A percentile compares a stretch with the other conserved stretches of the same genome.
Conservation (phyloP, 2,797 vertebrate species). For the Chanos chanos region DNA sequence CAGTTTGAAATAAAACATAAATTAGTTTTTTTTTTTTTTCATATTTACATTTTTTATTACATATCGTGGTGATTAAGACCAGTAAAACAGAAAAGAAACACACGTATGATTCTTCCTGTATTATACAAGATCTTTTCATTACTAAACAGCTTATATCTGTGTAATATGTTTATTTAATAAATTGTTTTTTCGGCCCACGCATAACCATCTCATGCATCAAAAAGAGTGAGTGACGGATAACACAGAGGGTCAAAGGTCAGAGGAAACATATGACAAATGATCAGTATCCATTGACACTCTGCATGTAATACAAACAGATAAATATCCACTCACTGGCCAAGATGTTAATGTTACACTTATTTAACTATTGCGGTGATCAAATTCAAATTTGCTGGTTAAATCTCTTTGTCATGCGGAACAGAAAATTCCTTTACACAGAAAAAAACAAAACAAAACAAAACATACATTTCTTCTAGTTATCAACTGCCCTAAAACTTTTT, state of each 20-base stretch:
- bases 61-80: slow-evolving; percentile 19
- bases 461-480: too few relatives aligned
- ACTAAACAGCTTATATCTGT: neutral
- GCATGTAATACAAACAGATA: too few relatives aligned
- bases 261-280: too few relatives aligned
- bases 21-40: neutral
- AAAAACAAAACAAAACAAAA: neutral
- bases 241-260: too few relatives aligned
- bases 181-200: slow-evolving; percentile 6
- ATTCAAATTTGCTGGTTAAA: too few relatives aligned
- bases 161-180: neutral
- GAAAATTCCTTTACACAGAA: neutral
- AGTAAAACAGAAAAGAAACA: slow-evolving; percentile 29
- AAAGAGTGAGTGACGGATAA: too few relatives aligned
- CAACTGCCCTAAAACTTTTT: too few relatives aligned
- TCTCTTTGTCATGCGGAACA: too few relatives aligned
- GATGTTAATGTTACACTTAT: too few relatives aligned
- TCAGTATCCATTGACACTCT: too few relatives aligned
- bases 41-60: slow-evolving; percentile 18
- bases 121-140: slow-evolving; percentile 13
- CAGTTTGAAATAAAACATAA: neutral
- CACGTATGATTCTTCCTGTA: slow-evolving; percentile 12
- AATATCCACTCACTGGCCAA: too few relatives aligned
- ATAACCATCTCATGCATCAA: slow-evolving; percentile 33
- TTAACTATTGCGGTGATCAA: too few relatives aligned